These are phyloP conservation scores for Neolamprologus tretocephalus DNA, from an alignment of 2,113 vertebrate species.

Conservation along the genomic window DNA sequence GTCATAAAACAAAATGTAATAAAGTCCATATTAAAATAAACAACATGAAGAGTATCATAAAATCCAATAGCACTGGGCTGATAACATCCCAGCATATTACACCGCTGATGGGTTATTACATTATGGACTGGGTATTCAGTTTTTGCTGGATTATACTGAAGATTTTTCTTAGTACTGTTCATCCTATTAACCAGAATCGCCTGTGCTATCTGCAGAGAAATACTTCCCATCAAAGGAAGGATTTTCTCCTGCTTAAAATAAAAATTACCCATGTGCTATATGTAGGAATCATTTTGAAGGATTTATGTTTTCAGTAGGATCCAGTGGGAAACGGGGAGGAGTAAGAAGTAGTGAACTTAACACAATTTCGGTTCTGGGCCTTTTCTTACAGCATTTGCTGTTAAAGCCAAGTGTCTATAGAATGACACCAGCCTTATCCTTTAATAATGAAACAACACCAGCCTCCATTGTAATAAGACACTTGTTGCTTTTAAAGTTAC, in stretches of 20 bases:
- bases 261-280: neutral
- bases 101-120: neutral
- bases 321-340: rapidly evolving
- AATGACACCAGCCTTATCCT: neutral
- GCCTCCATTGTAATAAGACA: neutral
- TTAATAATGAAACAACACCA: conserved; percentile 1
- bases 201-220: neutral
- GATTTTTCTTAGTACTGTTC: neutral
- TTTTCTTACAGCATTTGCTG: neutral
- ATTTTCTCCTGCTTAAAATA: neutral
- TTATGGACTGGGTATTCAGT: neutral
- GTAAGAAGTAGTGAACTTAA: neutral
- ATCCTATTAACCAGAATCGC: neutral
- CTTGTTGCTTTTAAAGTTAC: conserved; percentile 20
- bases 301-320: neutral
- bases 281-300: neutral
- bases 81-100: neutral
- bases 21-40: conserved; percentile 3
- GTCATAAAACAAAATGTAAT: conserved; percentile 2
- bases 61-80: neutral
- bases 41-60: neutral
- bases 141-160: neutral
- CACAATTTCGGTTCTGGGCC: neutral
- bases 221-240: neutral
- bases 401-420: neutral